Evolutionary conservation across 2,888 invertebrate genomes (phyloP).

Genomic region (Drosophila limbata): DNA sequence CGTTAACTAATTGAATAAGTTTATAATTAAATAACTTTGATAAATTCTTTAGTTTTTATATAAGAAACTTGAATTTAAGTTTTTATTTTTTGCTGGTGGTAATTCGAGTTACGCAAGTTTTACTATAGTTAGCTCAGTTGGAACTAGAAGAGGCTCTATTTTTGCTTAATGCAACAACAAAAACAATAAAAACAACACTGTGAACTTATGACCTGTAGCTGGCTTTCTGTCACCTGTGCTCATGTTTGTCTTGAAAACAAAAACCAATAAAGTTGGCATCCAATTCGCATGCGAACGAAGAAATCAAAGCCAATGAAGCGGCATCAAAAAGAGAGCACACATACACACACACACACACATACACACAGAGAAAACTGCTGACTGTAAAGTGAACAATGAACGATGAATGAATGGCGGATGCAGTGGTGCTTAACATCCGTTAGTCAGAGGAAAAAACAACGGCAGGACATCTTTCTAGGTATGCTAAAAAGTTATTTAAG

Average conservation of each 20-base stretch:
- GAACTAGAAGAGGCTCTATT: background rate
- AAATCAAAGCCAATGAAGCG: slow-evolving; percentile 63
- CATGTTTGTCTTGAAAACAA: slow-evolving; percentile 48
- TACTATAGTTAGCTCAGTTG: background rate
- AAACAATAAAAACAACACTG: background rate
- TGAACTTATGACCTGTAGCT: slow-evolving; percentile 2
- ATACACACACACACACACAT: slow-evolving; percentile 16
- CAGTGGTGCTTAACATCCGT: slow-evolving; percentile 70
- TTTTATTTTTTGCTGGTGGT: background rate
- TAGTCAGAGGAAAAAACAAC: slow-evolving; percentile 53
- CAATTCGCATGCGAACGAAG: slow-evolving; percentile 40
- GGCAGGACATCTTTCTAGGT: slow-evolving; percentile 42
- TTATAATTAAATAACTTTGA: background rate
- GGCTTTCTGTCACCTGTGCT: slow-evolving; percentile 12
- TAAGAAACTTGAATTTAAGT: too few relatives aligned
- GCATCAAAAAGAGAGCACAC: slow-evolving; percentile 57
- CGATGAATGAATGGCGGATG: slow-evolving; percentile 65
- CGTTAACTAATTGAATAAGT: too few relatives aligned
- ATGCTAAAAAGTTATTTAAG: slow-evolving; percentile 76
- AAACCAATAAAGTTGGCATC: slow-evolving; percentile 63
- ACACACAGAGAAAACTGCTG: background rate
- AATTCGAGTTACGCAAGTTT: background rate
- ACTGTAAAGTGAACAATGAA: slow-evolving; percentile 47
- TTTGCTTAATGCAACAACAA: background rate
- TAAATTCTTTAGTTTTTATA: background rate